Evolutionary conservation across 2,797 vertebrate species (phyloP).

Genomic region (Peromyscus nudipes): DNA sequence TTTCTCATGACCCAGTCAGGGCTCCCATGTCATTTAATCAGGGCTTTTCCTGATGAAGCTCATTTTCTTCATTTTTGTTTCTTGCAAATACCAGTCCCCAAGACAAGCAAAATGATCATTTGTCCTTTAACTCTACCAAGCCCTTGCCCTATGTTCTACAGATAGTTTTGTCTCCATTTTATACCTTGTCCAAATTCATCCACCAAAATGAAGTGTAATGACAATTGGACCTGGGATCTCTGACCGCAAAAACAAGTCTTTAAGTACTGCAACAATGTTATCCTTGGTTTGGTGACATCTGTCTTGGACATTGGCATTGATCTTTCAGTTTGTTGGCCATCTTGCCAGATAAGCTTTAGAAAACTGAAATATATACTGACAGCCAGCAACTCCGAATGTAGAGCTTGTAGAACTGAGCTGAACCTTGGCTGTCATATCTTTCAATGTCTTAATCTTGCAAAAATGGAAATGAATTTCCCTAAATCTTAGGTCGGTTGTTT

Average conservation of each 20-base stretch:
- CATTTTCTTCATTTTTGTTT: slow-evolving; percentile 39
- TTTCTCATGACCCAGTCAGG: background rate
- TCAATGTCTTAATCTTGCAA: slow-evolving; percentile 36
- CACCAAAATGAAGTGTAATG: background rate
- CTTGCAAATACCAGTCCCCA: slow-evolving; percentile 14
- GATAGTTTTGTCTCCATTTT: slow-evolving; percentile 38
- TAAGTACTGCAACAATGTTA: background rate
- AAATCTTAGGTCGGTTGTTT: slow-evolving; percentile 11
- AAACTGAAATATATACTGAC: slow-evolving; percentile 54
- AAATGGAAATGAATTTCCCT: background rate
- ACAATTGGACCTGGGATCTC: background rate
- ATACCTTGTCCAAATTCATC: background rate
- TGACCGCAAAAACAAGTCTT: background rate
- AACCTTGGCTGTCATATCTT: slow-evolving; percentile 4
- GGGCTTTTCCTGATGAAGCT: background rate
- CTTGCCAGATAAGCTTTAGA: slow-evolving; percentile 33
- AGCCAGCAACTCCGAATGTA: background rate
- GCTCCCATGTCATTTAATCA: background rate
- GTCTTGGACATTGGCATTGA: slow-evolving; percentile 26
- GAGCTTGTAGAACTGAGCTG: slow-evolving; percentile 23
- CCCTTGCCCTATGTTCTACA: background rate
- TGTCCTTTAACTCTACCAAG: slow-evolving; percentile 20
- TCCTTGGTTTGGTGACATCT: slow-evolving; percentile 22
- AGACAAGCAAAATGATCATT: background rate
- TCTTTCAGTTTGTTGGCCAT: slow-evolving; percentile 2